A percentile compares a stretch with the other conserved stretches of the same genome.
phyloP scores from a whole-genome alignment of 2,113 vertebrate species.

The Amphilophus citrinellus region DNA sequence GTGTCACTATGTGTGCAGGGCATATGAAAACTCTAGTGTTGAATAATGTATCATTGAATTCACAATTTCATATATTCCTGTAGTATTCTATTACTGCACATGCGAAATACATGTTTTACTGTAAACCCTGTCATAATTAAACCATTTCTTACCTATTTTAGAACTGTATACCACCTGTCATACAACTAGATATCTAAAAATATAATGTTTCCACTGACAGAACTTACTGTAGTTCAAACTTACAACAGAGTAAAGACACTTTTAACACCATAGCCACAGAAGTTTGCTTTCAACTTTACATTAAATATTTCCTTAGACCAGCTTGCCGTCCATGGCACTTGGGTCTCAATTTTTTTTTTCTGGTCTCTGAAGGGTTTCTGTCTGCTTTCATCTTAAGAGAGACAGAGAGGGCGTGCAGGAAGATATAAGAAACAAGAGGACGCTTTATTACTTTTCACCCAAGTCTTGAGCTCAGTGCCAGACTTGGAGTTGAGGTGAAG shows the following conservation, averaged over 20 bases:
- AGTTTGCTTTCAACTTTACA: constrained; percentile 36
- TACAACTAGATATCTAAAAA: neutral
- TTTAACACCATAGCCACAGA: constrained; percentile 17
- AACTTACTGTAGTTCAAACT: neutral
- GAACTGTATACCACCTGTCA: neutral
- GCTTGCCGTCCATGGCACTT: constrained; percentile 10
- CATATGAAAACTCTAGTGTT: neutral
- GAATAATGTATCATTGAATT: neutral
- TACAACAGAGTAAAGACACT: constrained; percentile 11
- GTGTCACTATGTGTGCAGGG: neutral
- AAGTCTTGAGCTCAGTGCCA: constrained; percentile 20
- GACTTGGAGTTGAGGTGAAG: constrained; percentile 26
- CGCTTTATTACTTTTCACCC: constrained; percentile 45
- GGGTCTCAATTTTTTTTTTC: constrained; percentile 2
- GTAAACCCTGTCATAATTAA: neutral
- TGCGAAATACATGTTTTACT: neutral
- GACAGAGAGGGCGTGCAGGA: neutral
- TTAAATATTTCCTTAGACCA: constrained; percentile 43
- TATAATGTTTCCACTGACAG: neutral
- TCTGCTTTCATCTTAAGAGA: constrained; percentile 61
- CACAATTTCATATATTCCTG: neutral
- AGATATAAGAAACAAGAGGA: constrained; percentile 4
- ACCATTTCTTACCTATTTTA: neutral
- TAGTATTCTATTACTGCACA: neutral
- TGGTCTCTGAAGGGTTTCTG: constrained; percentile 54